Base-by-base conservation (phyloP, 1,140 invertebrate species). In the Grapholita molesta region DNA sequence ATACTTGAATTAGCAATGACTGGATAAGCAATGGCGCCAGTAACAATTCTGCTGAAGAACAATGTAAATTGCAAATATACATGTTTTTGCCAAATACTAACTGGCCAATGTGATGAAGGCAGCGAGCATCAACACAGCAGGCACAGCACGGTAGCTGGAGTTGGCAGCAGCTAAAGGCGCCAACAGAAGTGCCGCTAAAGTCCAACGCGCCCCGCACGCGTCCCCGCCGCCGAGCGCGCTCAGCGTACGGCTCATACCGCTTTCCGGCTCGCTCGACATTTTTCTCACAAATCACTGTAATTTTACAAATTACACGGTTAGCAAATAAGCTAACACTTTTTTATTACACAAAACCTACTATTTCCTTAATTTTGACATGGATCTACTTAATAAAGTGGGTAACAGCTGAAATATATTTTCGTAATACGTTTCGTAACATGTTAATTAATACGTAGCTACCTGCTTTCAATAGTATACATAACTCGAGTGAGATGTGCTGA, bases 141-240 rank as follows among this genome's bases (percentile, higher is more conserved):
- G 84, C 0, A 91, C 86, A 3, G 89, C 81, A 48, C 86, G 86
- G 52, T 90, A 90, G 75, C 88, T 88, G 53, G 83, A 84, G 79
- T 85, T 88, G 52, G 87, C 87, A 8, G 88, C 89, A 8, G 89
- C 84, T 0, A 90, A 82, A 0, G 89, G 88, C 1, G 86, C 88
- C 15, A 91, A 65, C 8, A 91, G 77, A 5, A 91, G 72, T 0
- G 85, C 84, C 7, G 85, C 89, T 0, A 91, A 77, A 12, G 86
- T 88, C 88, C 89, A 91, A 3, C 88, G 76, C 15, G 89, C 86
- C 2, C 86, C 85, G 38, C 84, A 90, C 3, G 86, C 89, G 48
- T 90, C 86, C 0, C 83, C 82, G 38, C 82, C 83, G 32, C 82
- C 80, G n/a, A 90, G 68, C 5, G 79, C 75, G 52, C 77, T 78